A percentile compares a stretch with the other conserved stretches of the same genome.
These are phyloP conservation scores for Standfussiana lucernea DNA, from an alignment of 2,888 invertebrate species.

Conservation along the genomic window DNA sequence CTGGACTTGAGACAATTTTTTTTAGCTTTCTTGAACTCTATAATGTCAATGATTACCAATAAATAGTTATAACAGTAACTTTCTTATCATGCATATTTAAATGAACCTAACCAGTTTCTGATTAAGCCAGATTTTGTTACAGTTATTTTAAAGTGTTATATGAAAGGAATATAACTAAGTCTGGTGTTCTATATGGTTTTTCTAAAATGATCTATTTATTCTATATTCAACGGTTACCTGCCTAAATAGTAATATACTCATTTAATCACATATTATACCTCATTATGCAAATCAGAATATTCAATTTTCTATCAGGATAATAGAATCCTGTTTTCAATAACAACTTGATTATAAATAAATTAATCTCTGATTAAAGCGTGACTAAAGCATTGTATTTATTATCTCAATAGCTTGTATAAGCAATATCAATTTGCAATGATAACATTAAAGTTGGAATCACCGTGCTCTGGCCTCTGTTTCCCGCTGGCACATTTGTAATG, in stretches of 20 bases:
- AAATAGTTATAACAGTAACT: background rate
- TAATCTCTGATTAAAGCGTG: slow-evolving; percentile 27
- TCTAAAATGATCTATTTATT: background rate
- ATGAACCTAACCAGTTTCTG: background rate
- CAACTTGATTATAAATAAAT: slow-evolving; percentile 18
- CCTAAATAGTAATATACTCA: background rate
- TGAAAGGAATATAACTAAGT: slow-evolving; percentile 1
- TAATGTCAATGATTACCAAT: background rate
- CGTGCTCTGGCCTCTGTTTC: slow-evolving; percentile 68
- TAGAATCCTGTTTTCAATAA: background rate
- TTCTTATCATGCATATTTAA: background rate
- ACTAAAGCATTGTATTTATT: slow-evolving; percentile 16
- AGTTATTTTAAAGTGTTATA: background rate
- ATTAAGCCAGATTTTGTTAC: background rate
- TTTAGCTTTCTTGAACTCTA: background rate
- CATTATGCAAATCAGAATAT: background rate
- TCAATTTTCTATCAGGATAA: background rate
- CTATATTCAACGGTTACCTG: background rate
- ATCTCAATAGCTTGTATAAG: slow-evolving; percentile 64
- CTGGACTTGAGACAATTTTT: background rate
- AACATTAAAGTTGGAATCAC: slow-evolving; percentile 73
- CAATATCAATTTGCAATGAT: slow-evolving; percentile 71
- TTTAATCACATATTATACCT: background rate
- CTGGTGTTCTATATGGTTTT: background rate
- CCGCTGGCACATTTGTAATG: slow-evolving; percentile 59